These are phyloP conservation scores for Lasaia peninsularis DNA, from an alignment of 1,140 invertebrate species.

Conservation along the genomic window DNA sequence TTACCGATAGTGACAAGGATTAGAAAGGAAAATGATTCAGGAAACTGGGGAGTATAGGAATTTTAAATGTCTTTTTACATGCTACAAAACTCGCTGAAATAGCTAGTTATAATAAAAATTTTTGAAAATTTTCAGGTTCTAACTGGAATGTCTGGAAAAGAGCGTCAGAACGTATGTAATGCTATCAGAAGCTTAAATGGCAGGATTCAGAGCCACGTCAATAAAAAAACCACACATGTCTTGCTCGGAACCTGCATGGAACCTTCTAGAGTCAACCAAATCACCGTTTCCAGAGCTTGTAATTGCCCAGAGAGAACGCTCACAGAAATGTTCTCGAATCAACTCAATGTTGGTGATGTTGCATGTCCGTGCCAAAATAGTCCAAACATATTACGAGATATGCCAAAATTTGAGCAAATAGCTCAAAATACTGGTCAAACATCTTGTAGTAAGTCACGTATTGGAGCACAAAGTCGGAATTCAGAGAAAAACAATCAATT, in stretches of 20 bases:
- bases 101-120: background rate
- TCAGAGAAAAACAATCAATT: background rate
- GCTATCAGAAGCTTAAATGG: slow-evolving; percentile 38
- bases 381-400: background rate
- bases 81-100: no score
- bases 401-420: background rate
- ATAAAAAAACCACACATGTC: slow-evolving; percentile 48
- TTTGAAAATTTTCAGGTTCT: slow-evolving; percentile 42
- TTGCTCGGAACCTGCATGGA: slow-evolving; percentile 42
- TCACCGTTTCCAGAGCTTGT: slow-evolving; percentile 25
- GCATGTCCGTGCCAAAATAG: background rate
- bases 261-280: background rate
- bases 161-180: slow-evolving; percentile 29
- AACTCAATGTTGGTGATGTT: background rate
- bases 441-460: background rate
- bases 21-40: no score
- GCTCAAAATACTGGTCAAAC: background rate
- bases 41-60: no score
- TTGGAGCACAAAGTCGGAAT: background rate
- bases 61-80: no score
- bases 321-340: slow-evolving; percentile 20
- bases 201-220: slow-evolving; percentile 38
- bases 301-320: slow-evolving; percentile 24
- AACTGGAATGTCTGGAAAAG: slow-evolving; percentile 46
- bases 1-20: no score